Conservation (phyloP, 2,888 invertebrate species). For the Clistopyga incitator region DNA sequence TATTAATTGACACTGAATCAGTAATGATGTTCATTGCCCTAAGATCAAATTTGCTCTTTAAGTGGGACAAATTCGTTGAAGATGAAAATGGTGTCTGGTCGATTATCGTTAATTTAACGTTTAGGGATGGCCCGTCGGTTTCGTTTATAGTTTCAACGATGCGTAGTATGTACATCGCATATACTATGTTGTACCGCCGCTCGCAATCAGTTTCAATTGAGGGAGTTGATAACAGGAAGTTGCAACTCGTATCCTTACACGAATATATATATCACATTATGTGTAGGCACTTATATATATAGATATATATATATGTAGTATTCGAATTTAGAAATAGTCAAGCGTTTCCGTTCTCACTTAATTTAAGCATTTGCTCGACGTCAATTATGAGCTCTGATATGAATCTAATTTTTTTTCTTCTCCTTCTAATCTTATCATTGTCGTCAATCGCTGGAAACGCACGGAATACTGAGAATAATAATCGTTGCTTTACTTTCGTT, state of each 20-base stretch:
- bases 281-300: not conserved
- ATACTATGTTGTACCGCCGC: constrained; percentile 32
- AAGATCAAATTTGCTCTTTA: not conserved
- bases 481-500: too few relatives aligned
- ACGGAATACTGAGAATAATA: too few relatives aligned
- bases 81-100: not conserved
- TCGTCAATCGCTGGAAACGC: too few relatives aligned
- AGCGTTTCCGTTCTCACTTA: constrained; percentile 37
- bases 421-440: not conserved
- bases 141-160: constrained; percentile 29
- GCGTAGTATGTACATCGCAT: not conserved
- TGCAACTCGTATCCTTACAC: constrained; percentile 43
- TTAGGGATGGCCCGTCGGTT: constrained; percentile 1
- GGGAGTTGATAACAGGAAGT: constrained; percentile 58
- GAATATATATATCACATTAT: constrained; percentile 16
- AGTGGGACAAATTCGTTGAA: not conserved
- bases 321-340: not conserved
- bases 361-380: constrained; percentile 12
- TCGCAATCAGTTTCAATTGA: constrained; percentile 58
- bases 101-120: constrained; percentile 25
- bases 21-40: not conserved
- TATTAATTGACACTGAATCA: too few relatives aligned
- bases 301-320: not conserved
- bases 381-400: not conserved
- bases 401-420: not conserved